Percentiles rank a stretch among this genome's conserved stretches.
Conservation (phyloP, 2,888 invertebrate genomes). For the Troides aeacus region DNA sequence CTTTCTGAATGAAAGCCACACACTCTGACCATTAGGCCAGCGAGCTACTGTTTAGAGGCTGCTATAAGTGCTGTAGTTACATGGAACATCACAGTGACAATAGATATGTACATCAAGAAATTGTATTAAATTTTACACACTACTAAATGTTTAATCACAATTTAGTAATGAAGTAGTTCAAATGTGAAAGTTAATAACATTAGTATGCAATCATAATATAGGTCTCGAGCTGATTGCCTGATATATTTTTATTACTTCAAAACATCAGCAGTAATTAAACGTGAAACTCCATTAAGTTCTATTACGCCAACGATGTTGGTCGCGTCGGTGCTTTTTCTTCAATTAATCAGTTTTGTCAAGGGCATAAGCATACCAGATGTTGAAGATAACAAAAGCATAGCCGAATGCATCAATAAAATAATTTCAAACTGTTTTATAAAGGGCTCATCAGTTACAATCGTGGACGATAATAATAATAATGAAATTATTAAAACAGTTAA, state of each 20-base stretch:
- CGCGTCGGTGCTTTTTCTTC: not conserved
- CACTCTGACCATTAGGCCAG: too few relatives aligned
- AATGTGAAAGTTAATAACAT: not conserved
- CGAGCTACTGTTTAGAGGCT: too few relatives aligned
- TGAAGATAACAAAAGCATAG: conserved; percentile 1
- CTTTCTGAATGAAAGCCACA: too few relatives aligned
- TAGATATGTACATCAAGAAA: too few relatives aligned
- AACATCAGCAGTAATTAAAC: not conserved
- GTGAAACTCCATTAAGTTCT: not conserved
- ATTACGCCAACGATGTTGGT: not conserved
- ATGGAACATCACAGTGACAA: too few relatives aligned
- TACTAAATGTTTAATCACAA: too few relatives aligned
- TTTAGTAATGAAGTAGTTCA: not conserved
- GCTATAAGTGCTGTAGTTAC: too few relatives aligned
- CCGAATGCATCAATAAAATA: conserved; percentile 15
- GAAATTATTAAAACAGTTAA: conserved; percentile 11
- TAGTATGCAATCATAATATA: not conserved
- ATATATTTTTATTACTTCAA: not conserved
- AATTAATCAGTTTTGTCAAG: not conserved
- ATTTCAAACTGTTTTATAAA: conserved; percentile 1
- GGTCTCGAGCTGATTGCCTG: not conserved
- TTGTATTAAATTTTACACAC: too few relatives aligned
- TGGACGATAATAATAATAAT: not conserved
- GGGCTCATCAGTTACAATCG: conserved; percentile 7
- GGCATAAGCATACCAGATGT: not conserved